Evolutionary conservation across 1,140 invertebrate genomes (phyloP).

Genomic region (Danaus plexippus): DNA sequence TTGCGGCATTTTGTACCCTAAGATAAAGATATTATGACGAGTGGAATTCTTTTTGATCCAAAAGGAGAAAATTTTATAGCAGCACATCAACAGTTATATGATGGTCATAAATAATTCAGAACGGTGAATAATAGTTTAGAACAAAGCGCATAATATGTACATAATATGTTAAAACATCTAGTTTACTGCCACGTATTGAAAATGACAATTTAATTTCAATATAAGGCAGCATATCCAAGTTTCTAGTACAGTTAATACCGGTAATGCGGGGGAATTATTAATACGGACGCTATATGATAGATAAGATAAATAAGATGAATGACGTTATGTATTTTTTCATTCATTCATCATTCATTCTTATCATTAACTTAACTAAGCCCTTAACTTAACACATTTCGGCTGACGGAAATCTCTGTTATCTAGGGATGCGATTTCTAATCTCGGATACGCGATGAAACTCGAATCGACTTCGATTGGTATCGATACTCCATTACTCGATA

Average conservation of each 20-base stretch:
- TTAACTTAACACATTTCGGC: slow-evolving; percentile 5
- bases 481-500: slow-evolving; percentile 35
- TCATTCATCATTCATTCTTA: no score
- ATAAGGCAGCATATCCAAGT: slow-evolving; percentile 14
- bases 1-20: slow-evolving; percentile 8
- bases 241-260: no score
- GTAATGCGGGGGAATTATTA: no score
- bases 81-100: no score
- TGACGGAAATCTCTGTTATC: slow-evolving; percentile 20
- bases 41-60: no score
- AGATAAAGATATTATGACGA: slow-evolving; percentile 13
- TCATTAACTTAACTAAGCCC: no score
- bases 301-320: no score
- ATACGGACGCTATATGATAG: no score
- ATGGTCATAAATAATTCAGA: slow-evolving; percentile 15
- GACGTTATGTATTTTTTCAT: no score
- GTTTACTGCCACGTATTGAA: slow-evolving; percentile 20
- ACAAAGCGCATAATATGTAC: slow-evolving; percentile 15
- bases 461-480: slow-evolving; percentile 32
- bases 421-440: slow-evolving; percentile 19
- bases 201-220: slow-evolving; percentile 31
- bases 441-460: slow-evolving; percentile 25
- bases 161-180: slow-evolving; percentile 16
- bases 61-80: no score
- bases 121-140: slow-evolving; percentile 16